Evolutionary conservation across 2,113 vertebrate species (phyloP), one percentile per base, ranked within the genome.

Genomic region (Cephalophus harveyi): DNA sequence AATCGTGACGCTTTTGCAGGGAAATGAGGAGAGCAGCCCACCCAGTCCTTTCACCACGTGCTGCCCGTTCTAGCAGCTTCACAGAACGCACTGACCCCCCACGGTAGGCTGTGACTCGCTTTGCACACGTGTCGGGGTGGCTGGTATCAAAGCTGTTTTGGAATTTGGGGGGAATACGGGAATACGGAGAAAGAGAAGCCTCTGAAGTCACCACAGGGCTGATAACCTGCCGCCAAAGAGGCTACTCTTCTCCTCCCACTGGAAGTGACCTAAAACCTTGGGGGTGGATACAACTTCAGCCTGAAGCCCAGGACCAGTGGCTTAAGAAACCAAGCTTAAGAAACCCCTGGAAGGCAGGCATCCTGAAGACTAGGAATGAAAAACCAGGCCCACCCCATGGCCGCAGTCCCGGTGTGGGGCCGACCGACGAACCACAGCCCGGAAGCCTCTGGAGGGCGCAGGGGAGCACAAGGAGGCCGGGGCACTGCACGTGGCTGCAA

Each of bases 141-240:
- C 60, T 67, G 40, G 64, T 60, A 62, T 54, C 87, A 86, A 91
- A 54, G 33, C 50, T 76, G 13, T 28, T 82, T 27, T 81, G 93
- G 67, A 82, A 48, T 33, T 19, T 2, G 19, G 7, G 4, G 2
- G 2, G 0, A 14, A 11, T 19, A 52, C 5, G 0, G 0, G 48
- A 78, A 60, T 13, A 96, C 2, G 3, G 67, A 88, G 28, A 54
- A 79, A 89, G 62, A 93, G 36, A 88, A 48, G 60, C 5, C 11
- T 9, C 48, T 21, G 3, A 74, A 84, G n/a, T 67, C 84, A 59
- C 16, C 55, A 82, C 52, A 54, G 88, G 59, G 76, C 43, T 52
- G 46, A 85, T 25, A 60, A 79, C 23, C 33, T 21, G 14, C 55
- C 33, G 33, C 8, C 19, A 60, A 92, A 87, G 28, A 57, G 19